Conservation (phyloP, 1,140 invertebrate species). For the Teleogryllus occipitalis region DNA sequence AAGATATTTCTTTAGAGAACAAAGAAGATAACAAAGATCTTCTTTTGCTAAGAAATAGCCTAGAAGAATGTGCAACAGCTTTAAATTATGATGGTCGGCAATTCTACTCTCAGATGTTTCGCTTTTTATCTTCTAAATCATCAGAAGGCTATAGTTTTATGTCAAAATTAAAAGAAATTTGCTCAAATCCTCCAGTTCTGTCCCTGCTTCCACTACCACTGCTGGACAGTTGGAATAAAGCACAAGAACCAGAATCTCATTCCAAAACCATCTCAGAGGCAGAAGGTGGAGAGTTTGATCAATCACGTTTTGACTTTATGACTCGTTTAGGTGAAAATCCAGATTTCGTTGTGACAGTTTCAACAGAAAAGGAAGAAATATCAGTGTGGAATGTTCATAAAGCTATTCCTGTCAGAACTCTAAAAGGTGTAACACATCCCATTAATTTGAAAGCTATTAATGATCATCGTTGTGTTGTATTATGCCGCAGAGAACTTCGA, state of each 20-base stretch:
- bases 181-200: constrained; percentile 13
- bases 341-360: constrained; percentile 61
- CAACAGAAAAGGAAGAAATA: constrained; percentile 63
- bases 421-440: constrained; percentile 60
- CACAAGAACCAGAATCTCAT: neutral
- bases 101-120: constrained; percentile 58
- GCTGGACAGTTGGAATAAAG: constrained; percentile 7
- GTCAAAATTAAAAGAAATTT: constrained; percentile 17
- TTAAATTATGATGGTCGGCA: constrained; percentile 66
- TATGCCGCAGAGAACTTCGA: constrained; percentile 69
- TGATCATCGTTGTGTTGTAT: constrained; percentile 59
- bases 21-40: constrained; percentile 30
- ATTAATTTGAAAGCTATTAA: constrained; percentile 62
- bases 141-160: constrained; percentile 18
- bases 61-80: constrained; percentile 54
- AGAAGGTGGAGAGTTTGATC: constrained; percentile 9
- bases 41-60: constrained; percentile 50
- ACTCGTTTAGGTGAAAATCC: constrained; percentile 46
- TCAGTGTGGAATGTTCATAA: constrained; percentile 63
- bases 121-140: constrained; percentile 35
- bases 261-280: neutral
- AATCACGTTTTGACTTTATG: constrained; percentile 41
- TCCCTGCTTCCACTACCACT: constrained; percentile 11
- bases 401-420: constrained; percentile 50
- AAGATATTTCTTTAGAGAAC: constrained; percentile 49